phyloP scores from a whole-genome alignment of 1,140 invertebrate genomes.

The Zophobas atratus region DNA sequence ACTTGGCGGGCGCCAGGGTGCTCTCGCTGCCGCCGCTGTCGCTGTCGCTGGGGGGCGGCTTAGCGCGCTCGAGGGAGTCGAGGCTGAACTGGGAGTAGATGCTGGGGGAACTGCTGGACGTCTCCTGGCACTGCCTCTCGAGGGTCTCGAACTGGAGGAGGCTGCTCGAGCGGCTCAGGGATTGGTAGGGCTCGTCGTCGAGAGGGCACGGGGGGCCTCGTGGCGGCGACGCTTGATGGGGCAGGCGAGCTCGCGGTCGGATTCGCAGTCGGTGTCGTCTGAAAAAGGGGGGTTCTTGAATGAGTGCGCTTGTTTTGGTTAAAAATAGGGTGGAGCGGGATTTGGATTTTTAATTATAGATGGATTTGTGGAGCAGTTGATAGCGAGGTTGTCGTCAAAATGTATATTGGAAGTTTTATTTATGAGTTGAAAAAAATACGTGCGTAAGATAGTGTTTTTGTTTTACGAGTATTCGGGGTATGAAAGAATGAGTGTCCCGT shows the following conservation, averaged over 20 bases:
- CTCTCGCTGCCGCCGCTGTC: slow-evolving; percentile 54
- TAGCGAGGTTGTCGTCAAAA: no score
- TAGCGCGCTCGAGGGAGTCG: slow-evolving; percentile 72
- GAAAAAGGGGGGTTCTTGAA: neutral
- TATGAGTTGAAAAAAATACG: no score
- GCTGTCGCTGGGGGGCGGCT: neutral
- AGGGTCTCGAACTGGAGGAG: slow-evolving; percentile 86
- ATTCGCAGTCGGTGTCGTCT: slow-evolving; percentile 74
- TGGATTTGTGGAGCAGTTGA: no score
- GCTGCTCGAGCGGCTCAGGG: slow-evolving; percentile 80
- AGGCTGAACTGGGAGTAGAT: slow-evolving; percentile 71
- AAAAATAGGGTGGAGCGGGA: no score
- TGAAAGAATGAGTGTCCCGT: no score
- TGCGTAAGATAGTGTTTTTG: no score
- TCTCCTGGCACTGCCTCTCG: slow-evolving; percentile 77
- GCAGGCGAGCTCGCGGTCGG: slow-evolving; percentile 84
- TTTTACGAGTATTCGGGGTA: no score
- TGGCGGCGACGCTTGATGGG: slow-evolving; percentile 83
- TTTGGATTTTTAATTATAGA: no score
- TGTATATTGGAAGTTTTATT: no score
- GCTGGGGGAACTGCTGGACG: slow-evolving; percentile 68
- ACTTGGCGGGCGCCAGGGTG: slow-evolving; percentile 60
- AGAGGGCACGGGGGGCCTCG: slow-evolving; percentile 67
- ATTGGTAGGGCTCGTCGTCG: slow-evolving; percentile 71
- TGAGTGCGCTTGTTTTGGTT: neutral